Conservation (phyloP, 2,113 vertebrate species). For the Vulpes ferrilata region DNA sequence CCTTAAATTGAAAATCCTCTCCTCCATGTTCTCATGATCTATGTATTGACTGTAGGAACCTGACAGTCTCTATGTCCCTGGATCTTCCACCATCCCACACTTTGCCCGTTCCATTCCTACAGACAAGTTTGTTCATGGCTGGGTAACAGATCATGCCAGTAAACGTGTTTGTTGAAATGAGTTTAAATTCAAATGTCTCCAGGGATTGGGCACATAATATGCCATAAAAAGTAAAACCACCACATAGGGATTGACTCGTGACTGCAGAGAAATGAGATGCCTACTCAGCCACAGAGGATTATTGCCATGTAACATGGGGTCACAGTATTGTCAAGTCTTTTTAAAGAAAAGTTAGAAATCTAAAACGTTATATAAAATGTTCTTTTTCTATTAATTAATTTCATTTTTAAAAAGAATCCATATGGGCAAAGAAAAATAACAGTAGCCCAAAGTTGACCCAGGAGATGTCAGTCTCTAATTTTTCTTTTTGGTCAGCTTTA, state of each 20-base stretch:
- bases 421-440: background rate
- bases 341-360: background rate
- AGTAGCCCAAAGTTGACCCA: background rate
- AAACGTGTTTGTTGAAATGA: background rate
- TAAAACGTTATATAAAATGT: background rate
- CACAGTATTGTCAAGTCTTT: background rate
- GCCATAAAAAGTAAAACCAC: background rate
- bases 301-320: background rate
- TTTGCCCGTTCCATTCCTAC: background rate
- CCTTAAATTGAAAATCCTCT: background rate
- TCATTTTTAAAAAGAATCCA: background rate
- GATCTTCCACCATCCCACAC: background rate
- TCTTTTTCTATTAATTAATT: background rate
- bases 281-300: background rate
- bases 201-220: background rate
- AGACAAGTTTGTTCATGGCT: background rate
- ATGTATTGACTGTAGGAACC: background rate
- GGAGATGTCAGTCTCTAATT: background rate
- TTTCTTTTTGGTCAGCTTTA: conserved; percentile 27
- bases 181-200: background rate
- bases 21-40: background rate
- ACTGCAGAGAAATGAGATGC: background rate
- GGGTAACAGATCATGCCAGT: background rate
- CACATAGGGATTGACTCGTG: background rate
- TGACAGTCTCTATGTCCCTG: background rate